phyloP scores from a whole-genome alignment of 2,113 vertebrate genomes.

The Formicarius rufipectus region DNA sequence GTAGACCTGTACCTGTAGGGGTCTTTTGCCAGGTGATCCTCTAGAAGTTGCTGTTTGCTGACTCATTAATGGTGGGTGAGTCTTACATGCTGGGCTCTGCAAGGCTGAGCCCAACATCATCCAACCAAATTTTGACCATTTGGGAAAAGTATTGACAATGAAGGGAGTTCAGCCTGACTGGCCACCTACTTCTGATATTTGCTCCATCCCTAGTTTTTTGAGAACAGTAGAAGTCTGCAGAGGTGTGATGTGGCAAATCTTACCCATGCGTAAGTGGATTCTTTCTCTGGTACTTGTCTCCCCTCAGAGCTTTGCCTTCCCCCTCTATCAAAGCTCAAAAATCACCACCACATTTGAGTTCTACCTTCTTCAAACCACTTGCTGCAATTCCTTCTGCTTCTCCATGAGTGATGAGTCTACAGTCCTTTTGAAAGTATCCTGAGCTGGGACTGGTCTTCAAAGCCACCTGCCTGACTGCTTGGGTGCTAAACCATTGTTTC shows the following conservation, averaged over 20 bases:
- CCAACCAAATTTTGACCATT: neutral
- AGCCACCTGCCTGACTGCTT: neutral
- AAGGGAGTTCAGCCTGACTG: neutral
- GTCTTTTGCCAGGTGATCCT: neutral
- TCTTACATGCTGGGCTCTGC: neutral
- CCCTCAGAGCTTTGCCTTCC: neutral
- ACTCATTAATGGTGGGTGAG: neutral
- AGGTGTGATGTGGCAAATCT: neutral
- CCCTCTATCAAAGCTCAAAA: neutral
- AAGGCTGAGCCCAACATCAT: neutral
- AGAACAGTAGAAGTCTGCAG: neutral
- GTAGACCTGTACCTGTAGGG: too few species aligned
- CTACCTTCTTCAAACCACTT: neutral
- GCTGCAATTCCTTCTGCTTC: neutral
- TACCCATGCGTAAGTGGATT: neutral
- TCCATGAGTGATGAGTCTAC: fast-evolving
- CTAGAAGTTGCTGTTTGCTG: neutral
- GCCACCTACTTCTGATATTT: neutral
- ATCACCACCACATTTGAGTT: neutral
- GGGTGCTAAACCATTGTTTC: neutral
- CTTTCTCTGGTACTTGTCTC: neutral
- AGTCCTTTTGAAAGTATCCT: neutral
- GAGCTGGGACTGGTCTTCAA: neutral
- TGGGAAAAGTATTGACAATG: neutral
- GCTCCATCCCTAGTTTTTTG: neutral